These are phyloP conservation scores for Dorcus hopei DNA, from an alignment of 2,888 invertebrate species.

Conservation along the genomic window DNA sequence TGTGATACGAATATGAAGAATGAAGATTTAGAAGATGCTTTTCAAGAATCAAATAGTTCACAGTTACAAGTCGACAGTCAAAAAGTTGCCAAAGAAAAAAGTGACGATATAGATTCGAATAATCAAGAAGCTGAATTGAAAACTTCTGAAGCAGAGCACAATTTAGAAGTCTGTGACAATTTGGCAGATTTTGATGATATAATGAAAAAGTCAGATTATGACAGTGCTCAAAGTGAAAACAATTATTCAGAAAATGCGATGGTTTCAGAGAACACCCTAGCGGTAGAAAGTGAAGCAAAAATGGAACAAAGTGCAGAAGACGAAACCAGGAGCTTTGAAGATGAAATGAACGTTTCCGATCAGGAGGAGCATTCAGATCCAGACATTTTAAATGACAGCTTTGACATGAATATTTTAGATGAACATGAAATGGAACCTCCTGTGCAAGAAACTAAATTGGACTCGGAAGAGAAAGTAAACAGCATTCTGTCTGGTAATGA, in stretches of 20 bases:
- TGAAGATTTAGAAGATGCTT: too few relatives aligned
- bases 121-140: not conserved
- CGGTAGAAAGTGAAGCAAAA: slow-evolving; percentile 12
- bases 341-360: slow-evolving; percentile 4
- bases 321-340: not conserved
- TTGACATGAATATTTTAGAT: slow-evolving; percentile 9
- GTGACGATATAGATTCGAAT: not conserved
- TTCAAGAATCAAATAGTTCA: too few relatives aligned
- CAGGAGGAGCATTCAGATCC: slow-evolving; percentile 5
- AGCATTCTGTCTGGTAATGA: slow-evolving; percentile 2
- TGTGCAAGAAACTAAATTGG: not conserved
- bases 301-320: slow-evolving; percentile 7
- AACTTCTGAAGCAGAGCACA: not conserved
- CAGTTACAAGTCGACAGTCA: too few relatives aligned
- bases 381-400: slow-evolving; percentile 8
- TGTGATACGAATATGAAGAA: too few relatives aligned
- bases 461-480: not conserved
- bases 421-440: slow-evolving; percentile 2
- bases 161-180: not conserved
- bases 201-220: slow-evolving; percentile 28
- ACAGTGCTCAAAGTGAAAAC: slow-evolving; percentile 28
- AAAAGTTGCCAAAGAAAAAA: too few relatives aligned
- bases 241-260: slow-evolving; percentile 4
- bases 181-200: not conserved
- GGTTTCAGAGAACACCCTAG: slow-evolving; percentile 5